Evolutionary conservation across 1,140 invertebrate species (phyloP).

Genomic region (Hycleus cichorii): DNA sequence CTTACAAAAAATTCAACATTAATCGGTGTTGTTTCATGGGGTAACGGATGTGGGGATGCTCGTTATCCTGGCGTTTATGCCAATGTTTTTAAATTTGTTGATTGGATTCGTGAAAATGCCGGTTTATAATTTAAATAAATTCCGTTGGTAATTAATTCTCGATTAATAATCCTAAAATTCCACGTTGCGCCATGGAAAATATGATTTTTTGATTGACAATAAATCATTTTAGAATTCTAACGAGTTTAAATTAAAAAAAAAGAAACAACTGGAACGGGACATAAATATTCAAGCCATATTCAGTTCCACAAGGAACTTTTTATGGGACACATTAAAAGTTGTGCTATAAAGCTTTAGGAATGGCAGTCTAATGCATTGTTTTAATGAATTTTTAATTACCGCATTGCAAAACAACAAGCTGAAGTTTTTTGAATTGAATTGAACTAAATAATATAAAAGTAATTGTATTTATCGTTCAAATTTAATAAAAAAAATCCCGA

Average conservation of each 20-base stretch:
- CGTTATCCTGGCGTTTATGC: slow-evolving; percentile 47
- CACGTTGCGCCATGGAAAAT: no score
- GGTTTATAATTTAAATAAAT: slow-evolving; percentile 1
- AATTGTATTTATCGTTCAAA: background rate
- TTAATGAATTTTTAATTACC: slow-evolving; percentile 2
- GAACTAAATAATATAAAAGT: background rate
- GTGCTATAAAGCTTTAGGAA: background rate
- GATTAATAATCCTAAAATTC: background rate
- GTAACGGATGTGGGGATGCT: slow-evolving; percentile 47
- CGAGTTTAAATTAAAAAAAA: background rate
- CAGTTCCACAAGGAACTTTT: background rate
- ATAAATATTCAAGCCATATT: background rate
- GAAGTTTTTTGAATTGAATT: background rate
- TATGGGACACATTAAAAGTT: slow-evolving; percentile 5
- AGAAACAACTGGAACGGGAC: background rate
- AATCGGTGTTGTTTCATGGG: slow-evolving; percentile 48
- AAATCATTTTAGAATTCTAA: background rate
- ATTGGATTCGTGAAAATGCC: slow-evolving; percentile 19
- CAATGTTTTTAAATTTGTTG: slow-evolving; percentile 28
- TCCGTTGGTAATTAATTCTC: background rate
- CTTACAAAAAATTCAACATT: slow-evolving; percentile 30
- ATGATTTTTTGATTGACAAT: background rate
- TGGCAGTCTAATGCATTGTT: background rate
- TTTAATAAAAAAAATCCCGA: slow-evolving; percentile 14
- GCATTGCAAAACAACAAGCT: background rate